Conservation (phyloP, 2,888 invertebrate species). For the Scotopteryx bipunctaria region DNA sequence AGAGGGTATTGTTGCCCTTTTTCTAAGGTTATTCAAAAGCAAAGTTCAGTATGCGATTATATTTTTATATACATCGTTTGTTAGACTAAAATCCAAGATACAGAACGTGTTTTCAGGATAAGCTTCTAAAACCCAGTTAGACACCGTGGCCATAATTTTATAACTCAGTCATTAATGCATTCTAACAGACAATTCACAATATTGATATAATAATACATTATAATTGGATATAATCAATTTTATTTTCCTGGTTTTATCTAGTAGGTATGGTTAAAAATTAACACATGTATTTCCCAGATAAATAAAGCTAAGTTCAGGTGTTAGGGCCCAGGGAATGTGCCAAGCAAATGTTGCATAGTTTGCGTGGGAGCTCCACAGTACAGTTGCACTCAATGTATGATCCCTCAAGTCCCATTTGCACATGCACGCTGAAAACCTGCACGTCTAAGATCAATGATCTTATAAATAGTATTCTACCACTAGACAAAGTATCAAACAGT, state of each 20-base stretch:
- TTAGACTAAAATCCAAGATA: no score
- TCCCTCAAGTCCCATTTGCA: not conserved
- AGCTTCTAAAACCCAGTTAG: no score
- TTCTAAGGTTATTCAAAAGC: slow-evolving; percentile 9
- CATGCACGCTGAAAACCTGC: not conserved
- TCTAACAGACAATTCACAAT: no score
- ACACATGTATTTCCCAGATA: not conserved
- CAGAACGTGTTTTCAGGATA: no score
- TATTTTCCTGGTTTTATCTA: no score
- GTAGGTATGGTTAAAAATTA: no score
- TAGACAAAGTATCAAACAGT: no score
- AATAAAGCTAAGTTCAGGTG: slow-evolving; percentile 6
- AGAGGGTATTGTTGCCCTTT: slow-evolving; percentile 12
- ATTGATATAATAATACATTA: no score
- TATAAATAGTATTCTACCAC: no score
- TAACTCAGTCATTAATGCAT: no score
- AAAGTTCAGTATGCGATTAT: slow-evolving; percentile 1
- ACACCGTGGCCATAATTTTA: no score
- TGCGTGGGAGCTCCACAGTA: not conserved
- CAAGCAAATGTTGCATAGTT: slow-evolving; percentile 6
- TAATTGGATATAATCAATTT: no score
- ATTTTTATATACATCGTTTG: not conserved
- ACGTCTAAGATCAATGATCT: not conserved
- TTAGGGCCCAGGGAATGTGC: not conserved
- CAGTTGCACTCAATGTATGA: not conserved